Percentiles rank a stretch among this genome's conserved stretches.
Evolutionary conservation across 2,888 invertebrate species (phyloP).

Genomic region (Chloromyia formosa): DNA sequence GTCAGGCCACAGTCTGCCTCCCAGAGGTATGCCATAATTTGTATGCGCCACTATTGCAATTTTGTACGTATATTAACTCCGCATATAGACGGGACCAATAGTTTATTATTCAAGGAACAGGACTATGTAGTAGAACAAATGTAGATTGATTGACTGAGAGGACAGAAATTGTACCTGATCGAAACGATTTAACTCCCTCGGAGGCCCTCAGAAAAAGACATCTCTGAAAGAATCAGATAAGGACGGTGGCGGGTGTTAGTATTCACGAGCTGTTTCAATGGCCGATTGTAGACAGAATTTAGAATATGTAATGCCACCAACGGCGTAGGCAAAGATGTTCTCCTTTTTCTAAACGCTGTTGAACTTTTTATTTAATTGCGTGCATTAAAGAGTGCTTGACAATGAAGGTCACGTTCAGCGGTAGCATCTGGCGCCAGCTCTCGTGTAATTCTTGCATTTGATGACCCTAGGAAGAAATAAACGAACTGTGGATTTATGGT

Average conservation of each 20-base stretch:
- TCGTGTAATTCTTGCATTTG: background rate
- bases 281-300: constrained; percentile 13
- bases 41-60: constrained; percentile 32
- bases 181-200: background rate
- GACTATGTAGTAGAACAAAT: constrained; percentile 21
- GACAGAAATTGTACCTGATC: background rate
- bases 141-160: constrained; percentile 24
- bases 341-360: background rate
- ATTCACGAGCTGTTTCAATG: background rate
- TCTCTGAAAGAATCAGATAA: constrained; percentile 15
- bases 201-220: background rate
- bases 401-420: background rate
- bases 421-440: background rate
- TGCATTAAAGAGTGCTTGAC: background rate
- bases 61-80: background rate
- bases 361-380: background rate
- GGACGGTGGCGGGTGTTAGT: background rate
- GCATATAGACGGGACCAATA: background rate
- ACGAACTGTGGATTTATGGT: background rate
- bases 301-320: too few relatives aligned
- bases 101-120: constrained; percentile 17
- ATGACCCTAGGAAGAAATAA: background rate
- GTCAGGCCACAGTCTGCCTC: background rate
- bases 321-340: constrained; percentile 12
- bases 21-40: background rate